Evolutionary conservation across 2,797 vertebrate species (phyloP).

Genomic region (Triplophysa bombifrons): DNA sequence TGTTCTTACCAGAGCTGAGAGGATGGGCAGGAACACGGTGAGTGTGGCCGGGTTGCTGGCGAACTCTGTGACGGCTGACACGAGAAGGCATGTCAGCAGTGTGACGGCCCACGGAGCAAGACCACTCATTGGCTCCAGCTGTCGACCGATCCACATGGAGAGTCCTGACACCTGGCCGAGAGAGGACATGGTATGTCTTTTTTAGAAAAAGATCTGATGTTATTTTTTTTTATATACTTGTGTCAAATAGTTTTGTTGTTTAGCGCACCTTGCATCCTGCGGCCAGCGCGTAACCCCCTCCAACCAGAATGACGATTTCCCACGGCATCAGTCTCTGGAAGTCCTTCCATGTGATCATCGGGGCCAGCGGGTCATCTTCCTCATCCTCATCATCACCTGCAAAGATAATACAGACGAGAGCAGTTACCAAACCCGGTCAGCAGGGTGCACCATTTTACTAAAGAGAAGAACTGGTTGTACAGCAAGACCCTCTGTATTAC

Average conservation of each 20-base stretch:
- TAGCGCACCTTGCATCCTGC: conserved; percentile 91
- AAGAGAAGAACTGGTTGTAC: conserved; percentile 9
- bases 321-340: conserved; percentile 98
- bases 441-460: not conserved
- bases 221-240: too few relatives aligned
- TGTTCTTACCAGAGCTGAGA: conserved; percentile 89
- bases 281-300: conserved; percentile 94
- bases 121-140: conserved; percentile 94
- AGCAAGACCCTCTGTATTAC: not conserved
- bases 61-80: conserved; percentile 94
- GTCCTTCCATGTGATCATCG: conserved; percentile 98
- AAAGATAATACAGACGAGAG: conserved; percentile 24
- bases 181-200: not conserved
- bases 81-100: conserved; percentile 91
- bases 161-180: conserved; percentile 87
- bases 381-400: conserved; percentile 66
- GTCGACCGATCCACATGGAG: conserved; percentile 93
- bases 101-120: conserved; percentile 94
- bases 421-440: not conserved
- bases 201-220: not conserved
- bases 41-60: conserved; percentile 98
- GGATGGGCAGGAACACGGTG: conserved; percentile 96
- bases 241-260: too few relatives aligned
- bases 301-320: conserved; percentile 98
- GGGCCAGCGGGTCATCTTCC: conserved; percentile 72